A percentile compares a stretch with the other conserved stretches of the same genome.
Conservation (phyloP, 2,888 invertebrate species). For the Anthoptus insignis region DNA sequence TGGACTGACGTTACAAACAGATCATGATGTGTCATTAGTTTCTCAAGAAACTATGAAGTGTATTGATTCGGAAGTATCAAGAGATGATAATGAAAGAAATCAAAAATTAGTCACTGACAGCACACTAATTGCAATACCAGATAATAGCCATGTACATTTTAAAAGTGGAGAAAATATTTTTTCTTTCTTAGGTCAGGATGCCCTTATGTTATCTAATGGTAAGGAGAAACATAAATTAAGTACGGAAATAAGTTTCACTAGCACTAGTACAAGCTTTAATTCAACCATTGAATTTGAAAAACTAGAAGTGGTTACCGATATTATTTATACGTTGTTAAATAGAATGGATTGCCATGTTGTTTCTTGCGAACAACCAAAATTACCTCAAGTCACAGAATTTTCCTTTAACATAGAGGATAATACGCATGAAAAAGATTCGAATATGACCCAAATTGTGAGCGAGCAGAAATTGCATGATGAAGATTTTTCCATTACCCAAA, state of each 20-base stretch:
- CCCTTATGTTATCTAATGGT: background rate
- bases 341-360: constrained; percentile 62
- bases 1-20: background rate
- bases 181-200: background rate
- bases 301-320: constrained; percentile 69
- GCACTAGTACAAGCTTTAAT: constrained; percentile 66
- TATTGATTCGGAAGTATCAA: background rate
- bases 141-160: background rate
- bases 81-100: background rate
- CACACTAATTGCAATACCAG: background rate
- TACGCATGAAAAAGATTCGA: constrained; percentile 27
- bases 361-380: too few species aligned
- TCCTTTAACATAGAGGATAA: too few species aligned
- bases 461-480: constrained; percentile 38
- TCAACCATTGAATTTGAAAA: constrained; percentile 79
- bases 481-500: constrained; percentile 70
- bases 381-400: too few species aligned
- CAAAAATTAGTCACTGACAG: background rate
- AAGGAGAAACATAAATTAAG: constrained; percentile 39
- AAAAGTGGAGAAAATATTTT: background rate
- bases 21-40: background rate
- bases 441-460: constrained; percentile 7
- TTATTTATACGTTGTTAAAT: constrained; percentile 62
- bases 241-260: constrained; percentile 21
- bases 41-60: background rate